These are phyloP conservation scores for Galendromus occidentalis DNA, from an alignment of 1,140 invertebrate species.

Conservation along the genomic window DNA sequence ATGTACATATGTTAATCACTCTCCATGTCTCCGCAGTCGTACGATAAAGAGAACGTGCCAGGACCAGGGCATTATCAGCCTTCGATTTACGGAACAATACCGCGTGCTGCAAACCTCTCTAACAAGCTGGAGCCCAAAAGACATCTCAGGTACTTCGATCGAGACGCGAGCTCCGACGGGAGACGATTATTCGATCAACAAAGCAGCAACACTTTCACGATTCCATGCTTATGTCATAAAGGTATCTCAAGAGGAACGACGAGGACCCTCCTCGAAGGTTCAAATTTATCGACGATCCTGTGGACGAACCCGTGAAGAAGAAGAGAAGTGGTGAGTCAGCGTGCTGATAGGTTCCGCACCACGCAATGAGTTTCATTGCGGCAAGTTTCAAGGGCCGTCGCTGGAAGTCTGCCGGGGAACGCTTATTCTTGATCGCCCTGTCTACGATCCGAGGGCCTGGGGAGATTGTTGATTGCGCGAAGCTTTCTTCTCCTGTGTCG, in stretches of 20 bases:
- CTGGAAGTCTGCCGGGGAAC: too few relatives aligned
- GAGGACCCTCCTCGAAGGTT: background rate
- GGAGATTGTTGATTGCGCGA: too few relatives aligned
- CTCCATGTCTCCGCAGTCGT: background rate
- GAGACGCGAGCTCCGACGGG: too few relatives aligned
- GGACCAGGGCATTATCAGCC: conserved; percentile 5
- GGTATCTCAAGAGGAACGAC: conserved; percentile 1
- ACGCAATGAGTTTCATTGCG: too few relatives aligned
- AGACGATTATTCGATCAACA: too few relatives aligned
- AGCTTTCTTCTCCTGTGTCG: background rate
- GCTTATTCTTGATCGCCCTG: too few relatives aligned
- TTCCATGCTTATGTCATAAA: too few relatives aligned
- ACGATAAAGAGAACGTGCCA: background rate
- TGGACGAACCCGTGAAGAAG: conserved; percentile 6
- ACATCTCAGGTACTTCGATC: too few relatives aligned
- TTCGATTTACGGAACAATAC: background rate
- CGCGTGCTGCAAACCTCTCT: background rate
- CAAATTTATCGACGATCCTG: conserved; percentile 2
- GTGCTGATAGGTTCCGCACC: background rate
- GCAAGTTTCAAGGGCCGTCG: too few relatives aligned
- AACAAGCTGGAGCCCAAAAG: conserved; percentile 1
- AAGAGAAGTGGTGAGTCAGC: background rate
- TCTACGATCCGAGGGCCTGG: too few relatives aligned
- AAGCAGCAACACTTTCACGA: too few relatives aligned
- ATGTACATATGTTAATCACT: too few relatives aligned